These are phyloP conservation scores for Lysiphlebus fabarum DNA, from an alignment of 1,140 invertebrate genomes.

Conservation along the genomic window DNA sequence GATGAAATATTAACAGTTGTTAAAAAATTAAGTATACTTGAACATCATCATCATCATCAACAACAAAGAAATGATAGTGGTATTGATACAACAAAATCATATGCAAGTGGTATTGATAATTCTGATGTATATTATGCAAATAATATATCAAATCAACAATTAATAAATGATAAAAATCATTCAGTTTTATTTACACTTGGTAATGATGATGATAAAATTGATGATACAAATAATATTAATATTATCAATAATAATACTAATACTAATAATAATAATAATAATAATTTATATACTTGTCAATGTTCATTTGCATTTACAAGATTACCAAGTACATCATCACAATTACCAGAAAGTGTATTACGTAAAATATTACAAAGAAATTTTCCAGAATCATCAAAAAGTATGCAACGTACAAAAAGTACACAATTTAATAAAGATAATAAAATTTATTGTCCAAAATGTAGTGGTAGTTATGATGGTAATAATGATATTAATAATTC, in stretches of 20 bases:
- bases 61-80: slow-evolving; percentile 6
- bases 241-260: too few relatives aligned
- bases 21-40: slow-evolving; percentile 29
- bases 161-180: slow-evolving; percentile 26
- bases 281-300: slow-evolving; percentile 36
- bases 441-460: slow-evolving; percentile 36
- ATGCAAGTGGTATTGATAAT: slow-evolving; percentile 30
- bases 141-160: too few relatives aligned
- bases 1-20: slow-evolving; percentile 28
- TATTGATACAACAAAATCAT: slow-evolving; percentile 31
- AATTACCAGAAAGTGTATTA: slow-evolving; percentile 42
- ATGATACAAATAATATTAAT: slow-evolving; percentile 43
- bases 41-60: slow-evolving; percentile 20
- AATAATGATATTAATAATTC: slow-evolving; percentile 33
- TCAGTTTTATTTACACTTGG: slow-evolving; percentile 73
- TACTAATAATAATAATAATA: too few relatives aligned
- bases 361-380: slow-evolving; percentile 48
- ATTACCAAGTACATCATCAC: slow-evolving; percentile 44
- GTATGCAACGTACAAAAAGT: slow-evolving; percentile 34
- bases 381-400: slow-evolving; percentile 48
- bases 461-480: slow-evolving; percentile 29
- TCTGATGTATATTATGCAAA: slow-evolving; percentile 22
- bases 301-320: slow-evolving; percentile 42
- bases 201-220: slow-evolving; percentile 66
- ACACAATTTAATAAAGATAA: slow-evolving; percentile 25